Base-by-base conservation (phyloP, 2,888 invertebrate species). In the Platycnemis pennipes region DNA sequence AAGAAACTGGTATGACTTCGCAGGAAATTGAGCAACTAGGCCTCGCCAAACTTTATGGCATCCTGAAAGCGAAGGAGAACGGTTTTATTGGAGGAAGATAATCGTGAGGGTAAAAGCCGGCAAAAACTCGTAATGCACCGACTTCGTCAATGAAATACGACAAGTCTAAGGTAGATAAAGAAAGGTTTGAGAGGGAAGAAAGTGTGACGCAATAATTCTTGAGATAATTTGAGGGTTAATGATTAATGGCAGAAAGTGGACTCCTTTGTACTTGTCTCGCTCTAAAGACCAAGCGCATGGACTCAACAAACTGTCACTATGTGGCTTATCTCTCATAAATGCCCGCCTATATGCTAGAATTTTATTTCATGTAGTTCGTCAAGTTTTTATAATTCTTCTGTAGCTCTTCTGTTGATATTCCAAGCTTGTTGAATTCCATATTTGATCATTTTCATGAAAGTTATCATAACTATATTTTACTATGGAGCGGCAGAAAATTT, bases 1-100 rank as follows among this genome's bases (percentile, higher is more conserved):
- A 77, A 77, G 77, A 77, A 77, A 77, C 77, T 5, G 77, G 77
- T 77, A 77, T 77, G 77, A 77, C 77, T 77, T 77, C 37, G 13
- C 31, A 37, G 77, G 11, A 77, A 77, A 77, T 77, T 77, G 37
- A 77, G 77, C 77, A 77, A 77, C 77, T 77, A 77, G 77, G 77
- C 16, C 77, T 37, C 63, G 11, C 16, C 77, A 16, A 31, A 77
- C 77, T 77, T 77, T 77, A 77, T 77, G 37, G 77, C 77, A 37
- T 37, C 37, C 77, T 77, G 77, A 37, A 37, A 77, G 77, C 2
- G 77, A 77, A 77, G 1, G 77, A 49, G 37, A 77, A 77, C 77
- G 37, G 77, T 37, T 77, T 77, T 77, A 77, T 77, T 77, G 37
- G 77, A 77, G 77, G 77, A 16, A 37, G 77, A 16, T 77, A 37